Evolutionary conservation across 2,797 vertebrate species (phyloP), one percentile per base, ranked within the genome.

Genomic region (Amphiprion clarkii): DNA sequence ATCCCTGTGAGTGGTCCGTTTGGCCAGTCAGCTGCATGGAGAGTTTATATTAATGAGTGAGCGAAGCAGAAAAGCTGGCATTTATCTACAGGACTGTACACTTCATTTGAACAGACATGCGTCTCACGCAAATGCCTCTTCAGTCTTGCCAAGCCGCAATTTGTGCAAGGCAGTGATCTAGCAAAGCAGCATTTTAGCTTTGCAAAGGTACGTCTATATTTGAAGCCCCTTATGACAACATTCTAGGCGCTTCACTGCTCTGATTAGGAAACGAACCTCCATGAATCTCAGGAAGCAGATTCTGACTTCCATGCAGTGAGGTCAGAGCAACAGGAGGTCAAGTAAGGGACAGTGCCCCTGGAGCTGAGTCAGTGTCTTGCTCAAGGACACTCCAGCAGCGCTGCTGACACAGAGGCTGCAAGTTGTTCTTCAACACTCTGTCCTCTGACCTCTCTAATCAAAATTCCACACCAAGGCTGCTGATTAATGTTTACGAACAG

Each of bases 381-480:
- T 74, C 63, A 74, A 71, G 57, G 59, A 59, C 56, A 66, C 57
- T 55, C 60, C 21, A 58, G 44, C 54, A 48, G 39, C 25, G 49
- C 17, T 16, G 29, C 56, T 14, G 40, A 42, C 23, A 68, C 7
- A 8, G 25, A 29, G 0, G 12, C 17, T 27, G 19, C 1, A 70
- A 42, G 14, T 9, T 14, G 49, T 51, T 52, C 56, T 67, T 19
- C 36, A 54, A 29, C 68, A 53, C 51, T 31, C 21, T 49, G 52
- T 44, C 70, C 62, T 49, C 40, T 52, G 42, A 69, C 58, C 48
- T 63, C 27, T 69, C 25, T 27, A 36, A 81, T 82, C 78, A 72
- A 81, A 75, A 66, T 5, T 19, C 39, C 36, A 27, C 53, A 33
- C 25, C 16, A 59, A 54, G 1, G 1, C 52, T 57, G 16, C 29